Conservation (phyloP, 37 sponge, comb jelly and placozoan species). For the Halichondria panicea region DNA sequence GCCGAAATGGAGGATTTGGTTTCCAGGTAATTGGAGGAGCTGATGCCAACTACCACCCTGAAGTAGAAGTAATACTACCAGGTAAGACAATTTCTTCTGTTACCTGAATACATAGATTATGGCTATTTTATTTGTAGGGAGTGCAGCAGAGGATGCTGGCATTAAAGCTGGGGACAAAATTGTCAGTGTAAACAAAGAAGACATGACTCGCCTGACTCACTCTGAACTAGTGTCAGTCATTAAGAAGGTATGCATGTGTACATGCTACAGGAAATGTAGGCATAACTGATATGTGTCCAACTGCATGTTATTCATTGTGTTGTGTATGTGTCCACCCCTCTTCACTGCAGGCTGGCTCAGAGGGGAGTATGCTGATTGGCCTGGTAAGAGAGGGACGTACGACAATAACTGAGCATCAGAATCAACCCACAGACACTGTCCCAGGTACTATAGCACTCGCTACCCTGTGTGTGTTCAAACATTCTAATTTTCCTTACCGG, state of each 20-base stretch:
- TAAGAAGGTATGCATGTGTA: slow-evolving; percentile 30
- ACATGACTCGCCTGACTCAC: slow-evolving; percentile 33
- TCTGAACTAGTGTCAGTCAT: slow-evolving; percentile 58
- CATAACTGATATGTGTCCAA: background rate
- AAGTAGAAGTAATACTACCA: slow-evolving; percentile 59
- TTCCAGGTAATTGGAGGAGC: slow-evolving; percentile 71
- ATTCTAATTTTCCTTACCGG: no score
- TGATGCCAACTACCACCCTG: slow-evolving; percentile 32
- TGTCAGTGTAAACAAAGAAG: slow-evolving; percentile 31
- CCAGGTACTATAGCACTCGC: no score
- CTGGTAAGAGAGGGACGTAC: slow-evolving; percentile 21
- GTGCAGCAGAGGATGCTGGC: slow-evolving; percentile 54
- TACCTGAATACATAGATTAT: background rate
- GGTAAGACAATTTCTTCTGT: slow-evolving; percentile 14
- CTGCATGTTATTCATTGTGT: background rate
- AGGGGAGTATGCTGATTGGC: slow-evolving; percentile 40
- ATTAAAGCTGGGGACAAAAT: slow-evolving; percentile 49
- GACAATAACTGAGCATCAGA: background rate
- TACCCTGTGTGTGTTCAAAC: no score
- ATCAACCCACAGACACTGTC: no score
- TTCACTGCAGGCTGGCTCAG: slow-evolving; percentile 23
- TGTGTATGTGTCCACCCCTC: background rate
- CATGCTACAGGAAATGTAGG: background rate
- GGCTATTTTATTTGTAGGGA: slow-evolving; percentile 21
- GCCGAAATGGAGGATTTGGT: slow-evolving; percentile 62